Percentiles rank a stretch among this genome's conserved stretches.
Evolutionary conservation across 2,888 invertebrate species (phyloP).

Genomic region (Hedya salicella): DNA sequence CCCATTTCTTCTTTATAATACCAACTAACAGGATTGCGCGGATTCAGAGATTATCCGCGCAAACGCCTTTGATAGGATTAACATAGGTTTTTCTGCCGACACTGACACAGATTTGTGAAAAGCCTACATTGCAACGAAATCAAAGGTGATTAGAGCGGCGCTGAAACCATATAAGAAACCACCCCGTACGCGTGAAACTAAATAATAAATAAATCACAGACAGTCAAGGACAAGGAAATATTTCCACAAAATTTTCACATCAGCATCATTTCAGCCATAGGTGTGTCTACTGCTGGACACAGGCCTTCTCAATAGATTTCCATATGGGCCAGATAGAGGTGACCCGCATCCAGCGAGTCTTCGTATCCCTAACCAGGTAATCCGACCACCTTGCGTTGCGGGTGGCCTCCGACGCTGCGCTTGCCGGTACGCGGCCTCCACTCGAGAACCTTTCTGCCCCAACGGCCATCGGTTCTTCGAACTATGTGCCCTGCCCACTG

Average conservation of each 20-base stretch:
- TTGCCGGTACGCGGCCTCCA: too few relatives aligned
- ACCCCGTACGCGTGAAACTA: neutral
- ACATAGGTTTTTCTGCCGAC: conserved; percentile 61
- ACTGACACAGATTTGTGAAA: conserved; percentile 72
- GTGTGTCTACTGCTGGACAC: too few relatives aligned
- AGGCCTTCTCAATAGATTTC: too few relatives aligned
- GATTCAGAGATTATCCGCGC: conserved; percentile 70
- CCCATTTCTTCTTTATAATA: conserved; percentile 69
- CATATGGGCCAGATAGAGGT: too few relatives aligned
- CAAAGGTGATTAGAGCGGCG: conserved; percentile 37
- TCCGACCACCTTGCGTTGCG: too few relatives aligned
- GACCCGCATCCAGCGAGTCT: too few relatives aligned
- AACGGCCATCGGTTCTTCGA: too few relatives aligned
- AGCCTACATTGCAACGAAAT: conserved; percentile 51
- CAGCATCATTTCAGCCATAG: too few relatives aligned
- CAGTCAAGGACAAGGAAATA: neutral
- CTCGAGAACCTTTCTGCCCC: too few relatives aligned
- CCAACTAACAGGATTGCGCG: conserved; percentile 64
- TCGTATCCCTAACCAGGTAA: too few relatives aligned
- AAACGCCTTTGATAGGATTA: conserved; percentile 78
- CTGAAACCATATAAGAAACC: conserved; percentile 30
- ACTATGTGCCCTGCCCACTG: too few relatives aligned
- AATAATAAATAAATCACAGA: neutral
- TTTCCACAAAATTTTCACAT: neutral
- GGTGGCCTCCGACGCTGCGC: too few relatives aligned